Evolutionary conservation across 1,140 invertebrate genomes (phyloP).

Genomic region (Trichonephila inaurata): DNA sequence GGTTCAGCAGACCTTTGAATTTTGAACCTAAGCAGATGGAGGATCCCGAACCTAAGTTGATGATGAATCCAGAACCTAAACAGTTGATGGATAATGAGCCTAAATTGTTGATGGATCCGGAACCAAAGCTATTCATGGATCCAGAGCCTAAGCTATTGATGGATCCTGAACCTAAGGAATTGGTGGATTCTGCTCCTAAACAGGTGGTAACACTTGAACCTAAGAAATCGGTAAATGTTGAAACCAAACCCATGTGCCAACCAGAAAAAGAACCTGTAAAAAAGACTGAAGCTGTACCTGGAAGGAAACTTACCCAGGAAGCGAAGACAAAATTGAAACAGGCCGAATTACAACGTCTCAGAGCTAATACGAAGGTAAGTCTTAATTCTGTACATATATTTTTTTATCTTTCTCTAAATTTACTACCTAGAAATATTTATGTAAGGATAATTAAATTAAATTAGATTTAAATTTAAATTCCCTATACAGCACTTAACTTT

Average conservation of each 20-base stretch:
- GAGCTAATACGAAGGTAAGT: constrained; percentile 54
- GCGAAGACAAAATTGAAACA: constrained; percentile 38
- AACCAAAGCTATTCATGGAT: neutral
- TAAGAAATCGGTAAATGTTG: neutral
- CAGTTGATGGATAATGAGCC: neutral
- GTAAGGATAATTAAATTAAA: no score
- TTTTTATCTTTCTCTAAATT: neutral
- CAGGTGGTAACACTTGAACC: neutral
- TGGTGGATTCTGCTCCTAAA: neutral
- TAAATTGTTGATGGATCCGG: neutral
- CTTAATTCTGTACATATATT: no score
- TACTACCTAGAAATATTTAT: no score
- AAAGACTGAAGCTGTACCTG: neutral
- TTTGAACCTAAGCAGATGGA: neutral
- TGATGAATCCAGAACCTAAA: neutral
- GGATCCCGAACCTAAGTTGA: neutral
- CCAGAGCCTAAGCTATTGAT: neutral
- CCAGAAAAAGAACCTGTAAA: neutral
- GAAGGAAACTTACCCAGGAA: constrained; percentile 35
- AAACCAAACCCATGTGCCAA: neutral
- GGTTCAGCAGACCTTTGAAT: neutral
- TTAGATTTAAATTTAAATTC: no score
- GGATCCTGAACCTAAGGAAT: neutral
- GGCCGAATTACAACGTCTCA: constrained; percentile 60
- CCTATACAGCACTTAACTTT: no score